phyloP scores from a whole-genome alignment of 2,113 vertebrate species.

The Rhadina sibilatrix region DNA sequence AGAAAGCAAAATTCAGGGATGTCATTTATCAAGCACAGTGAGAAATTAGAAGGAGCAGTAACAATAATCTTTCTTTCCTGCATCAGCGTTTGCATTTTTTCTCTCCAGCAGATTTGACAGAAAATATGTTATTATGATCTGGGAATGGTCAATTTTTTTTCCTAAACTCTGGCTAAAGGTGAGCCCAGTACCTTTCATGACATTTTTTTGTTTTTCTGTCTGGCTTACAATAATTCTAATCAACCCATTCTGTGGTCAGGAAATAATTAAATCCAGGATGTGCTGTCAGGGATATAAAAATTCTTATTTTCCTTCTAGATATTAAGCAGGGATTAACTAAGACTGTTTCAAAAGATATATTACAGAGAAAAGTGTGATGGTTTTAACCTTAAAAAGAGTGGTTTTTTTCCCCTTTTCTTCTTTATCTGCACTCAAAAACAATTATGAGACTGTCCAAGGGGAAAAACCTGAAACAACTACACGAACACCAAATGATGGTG shows the following conservation, averaged over 20 bases:
- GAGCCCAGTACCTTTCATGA: neutral
- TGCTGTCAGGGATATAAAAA: slow-evolving; percentile 49
- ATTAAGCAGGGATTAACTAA: slow-evolving; percentile 38
- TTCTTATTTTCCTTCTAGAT: slow-evolving; percentile 52
- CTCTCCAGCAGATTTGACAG: neutral
- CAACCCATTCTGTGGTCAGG: slow-evolving; percentile 18
- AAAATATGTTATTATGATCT: neutral
- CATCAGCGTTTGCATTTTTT: neutral
- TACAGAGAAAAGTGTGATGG: neutral
- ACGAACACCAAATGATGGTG: neutral
- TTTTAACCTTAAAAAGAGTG: neutral
- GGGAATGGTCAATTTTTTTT: neutral
- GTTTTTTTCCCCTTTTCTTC: neutral
- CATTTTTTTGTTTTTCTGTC: slow-evolving; percentile 12
- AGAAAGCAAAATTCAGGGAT: neutral
- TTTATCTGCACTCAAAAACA: neutral
- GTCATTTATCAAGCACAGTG: neutral
- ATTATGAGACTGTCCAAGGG: neutral
- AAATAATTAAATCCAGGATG: slow-evolving; percentile 46
- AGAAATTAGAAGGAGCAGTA: neutral
- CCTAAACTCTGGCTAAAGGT: neutral
- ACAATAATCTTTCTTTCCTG: neutral
- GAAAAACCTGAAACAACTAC: neutral
- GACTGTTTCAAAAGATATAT: slow-evolving; percentile 43
- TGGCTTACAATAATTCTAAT: slow-evolving; percentile 41